Conservation (phyloP, 1,140 invertebrate species). For the Holcopasites calliopsidis region DNA sequence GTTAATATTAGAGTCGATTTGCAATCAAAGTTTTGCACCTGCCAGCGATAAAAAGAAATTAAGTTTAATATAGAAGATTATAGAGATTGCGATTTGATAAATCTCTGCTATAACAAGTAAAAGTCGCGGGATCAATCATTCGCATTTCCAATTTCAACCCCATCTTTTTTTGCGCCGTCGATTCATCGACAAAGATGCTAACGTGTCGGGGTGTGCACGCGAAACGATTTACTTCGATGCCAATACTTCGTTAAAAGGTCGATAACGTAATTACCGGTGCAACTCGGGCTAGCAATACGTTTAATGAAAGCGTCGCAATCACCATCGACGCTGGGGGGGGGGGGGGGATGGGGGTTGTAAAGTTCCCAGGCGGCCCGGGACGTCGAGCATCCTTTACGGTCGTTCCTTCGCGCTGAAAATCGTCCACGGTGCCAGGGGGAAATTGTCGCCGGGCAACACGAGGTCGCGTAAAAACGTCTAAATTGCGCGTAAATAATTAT, state of each 20-base stretch:
- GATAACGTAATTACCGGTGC: slow-evolving; percentile 2
- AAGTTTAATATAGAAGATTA: no score
- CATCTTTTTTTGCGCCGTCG: not conserved
- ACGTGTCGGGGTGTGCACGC: not conserved
- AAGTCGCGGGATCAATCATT: no score
- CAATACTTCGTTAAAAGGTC: slow-evolving; percentile 7
- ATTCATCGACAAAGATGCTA: not conserved
- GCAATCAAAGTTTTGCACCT: no score
- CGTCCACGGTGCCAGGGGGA: not conserved
- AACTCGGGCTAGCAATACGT: not conserved
- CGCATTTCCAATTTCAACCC: not conserved
- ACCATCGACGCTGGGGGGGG: not conserved
- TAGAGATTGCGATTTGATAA: no score
- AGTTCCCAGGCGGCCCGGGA: slow-evolving; percentile 7
- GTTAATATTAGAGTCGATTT: no score
- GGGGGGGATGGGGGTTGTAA: not conserved
- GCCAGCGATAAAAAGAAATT: no score
- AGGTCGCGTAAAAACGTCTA: slow-evolving; percentile 76
- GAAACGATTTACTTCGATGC: slow-evolving; percentile 21
- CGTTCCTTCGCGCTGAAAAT: slow-evolving; percentile 31
- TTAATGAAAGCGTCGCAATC: slow-evolving; percentile 35
- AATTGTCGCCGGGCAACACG: slow-evolving; percentile 44
- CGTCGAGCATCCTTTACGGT: not conserved
- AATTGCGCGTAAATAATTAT: slow-evolving; percentile 80
- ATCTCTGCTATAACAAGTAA: no score